A percentile compares a stretch with the other conserved stretches of the same genome.
Conservation (phyloP, 2,888 invertebrate species). For the Proisotoma minuta region DNA sequence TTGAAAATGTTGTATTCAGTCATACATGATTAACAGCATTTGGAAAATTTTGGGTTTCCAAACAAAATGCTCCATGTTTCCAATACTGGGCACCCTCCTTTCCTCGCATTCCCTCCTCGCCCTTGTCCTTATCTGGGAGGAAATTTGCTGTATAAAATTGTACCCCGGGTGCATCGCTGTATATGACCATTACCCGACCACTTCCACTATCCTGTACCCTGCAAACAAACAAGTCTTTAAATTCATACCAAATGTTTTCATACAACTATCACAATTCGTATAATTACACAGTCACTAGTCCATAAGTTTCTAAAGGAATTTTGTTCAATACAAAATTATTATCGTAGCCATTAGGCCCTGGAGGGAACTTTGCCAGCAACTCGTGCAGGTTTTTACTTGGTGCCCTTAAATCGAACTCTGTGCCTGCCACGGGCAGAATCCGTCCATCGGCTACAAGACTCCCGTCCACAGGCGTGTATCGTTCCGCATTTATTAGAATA, state of each 20-base stretch:
- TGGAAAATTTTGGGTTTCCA: constrained; percentile 90
- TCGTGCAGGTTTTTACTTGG: constrained; percentile 60
- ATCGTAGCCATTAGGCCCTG: constrained; percentile 65
- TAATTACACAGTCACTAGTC: not conserved
- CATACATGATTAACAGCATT: constrained; percentile 80
- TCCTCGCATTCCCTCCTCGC: constrained; percentile 59
- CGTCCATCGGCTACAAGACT: constrained; percentile 70
- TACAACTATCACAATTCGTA: not conserved
- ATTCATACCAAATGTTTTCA: no score
- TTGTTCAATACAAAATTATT: constrained; percentile 69
- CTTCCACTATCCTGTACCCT: constrained; percentile 58
- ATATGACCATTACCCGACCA: constrained; percentile 73
- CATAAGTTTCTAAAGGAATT: not conserved
- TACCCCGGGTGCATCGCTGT: constrained; percentile 81
- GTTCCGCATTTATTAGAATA: constrained; percentile 69
- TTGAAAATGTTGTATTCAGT: not conserved
- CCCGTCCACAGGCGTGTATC: constrained; percentile 66
- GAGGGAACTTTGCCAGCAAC: constrained; percentile 62
- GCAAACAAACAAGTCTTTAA: not conserved
- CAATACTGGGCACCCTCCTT: constrained; percentile 66
- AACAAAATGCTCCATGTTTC: constrained; percentile 74
- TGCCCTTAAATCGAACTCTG: constrained; percentile 68
- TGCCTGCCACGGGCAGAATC: constrained; percentile 65
- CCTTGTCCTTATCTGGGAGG: constrained; percentile 56
- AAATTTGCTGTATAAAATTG: constrained; percentile 82